These are phyloP conservation scores for Sebastes fasciatus DNA, from an alignment of 2,113 vertebrate genomes.

Conservation along the genomic window DNA sequence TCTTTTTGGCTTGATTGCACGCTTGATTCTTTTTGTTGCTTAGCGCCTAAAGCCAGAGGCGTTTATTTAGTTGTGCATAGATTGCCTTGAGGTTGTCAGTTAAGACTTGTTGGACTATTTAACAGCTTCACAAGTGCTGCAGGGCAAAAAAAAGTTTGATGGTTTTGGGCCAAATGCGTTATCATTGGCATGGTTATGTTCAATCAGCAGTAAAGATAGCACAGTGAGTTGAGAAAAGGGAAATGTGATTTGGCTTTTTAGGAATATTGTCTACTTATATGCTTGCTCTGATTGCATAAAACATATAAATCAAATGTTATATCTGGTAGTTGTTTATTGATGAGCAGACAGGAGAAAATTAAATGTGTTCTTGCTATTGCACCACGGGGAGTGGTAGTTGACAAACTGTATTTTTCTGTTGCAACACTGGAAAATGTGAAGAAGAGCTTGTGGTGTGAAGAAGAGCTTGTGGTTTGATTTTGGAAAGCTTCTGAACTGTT, in stretches of 20 bases:
- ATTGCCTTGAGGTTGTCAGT: conserved; percentile 43
- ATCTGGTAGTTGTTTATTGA: neutral
- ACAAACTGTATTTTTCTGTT: no score
- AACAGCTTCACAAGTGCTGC: conserved; percentile 28
- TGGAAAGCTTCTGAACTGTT: no score
- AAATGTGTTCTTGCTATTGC: neutral
- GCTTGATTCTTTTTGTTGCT: neutral
- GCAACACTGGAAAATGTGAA: neutral
- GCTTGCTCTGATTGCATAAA: neutral
- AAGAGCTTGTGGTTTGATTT: neutral
- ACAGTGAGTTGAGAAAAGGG: neutral
- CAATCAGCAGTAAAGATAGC: neutral
- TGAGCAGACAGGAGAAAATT: no score
- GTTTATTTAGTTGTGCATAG: conserved; percentile 29
- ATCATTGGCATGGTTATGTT: neutral
- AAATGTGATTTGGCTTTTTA: neutral
- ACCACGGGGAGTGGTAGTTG: no score
- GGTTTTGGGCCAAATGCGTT: conserved; percentile 32
- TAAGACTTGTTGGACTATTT: conserved; percentile 53
- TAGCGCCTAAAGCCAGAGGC: conserved; percentile 24
- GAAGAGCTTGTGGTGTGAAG: neutral
- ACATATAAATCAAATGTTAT: neutral
- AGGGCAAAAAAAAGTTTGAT: conserved; percentile 15
- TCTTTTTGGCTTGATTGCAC: neutral
- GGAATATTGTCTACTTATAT: neutral